These are phyloP conservation scores for Anabacerthia variegaticeps DNA, from an alignment of 2,797 vertebrate species.

Conservation along the genomic window DNA sequence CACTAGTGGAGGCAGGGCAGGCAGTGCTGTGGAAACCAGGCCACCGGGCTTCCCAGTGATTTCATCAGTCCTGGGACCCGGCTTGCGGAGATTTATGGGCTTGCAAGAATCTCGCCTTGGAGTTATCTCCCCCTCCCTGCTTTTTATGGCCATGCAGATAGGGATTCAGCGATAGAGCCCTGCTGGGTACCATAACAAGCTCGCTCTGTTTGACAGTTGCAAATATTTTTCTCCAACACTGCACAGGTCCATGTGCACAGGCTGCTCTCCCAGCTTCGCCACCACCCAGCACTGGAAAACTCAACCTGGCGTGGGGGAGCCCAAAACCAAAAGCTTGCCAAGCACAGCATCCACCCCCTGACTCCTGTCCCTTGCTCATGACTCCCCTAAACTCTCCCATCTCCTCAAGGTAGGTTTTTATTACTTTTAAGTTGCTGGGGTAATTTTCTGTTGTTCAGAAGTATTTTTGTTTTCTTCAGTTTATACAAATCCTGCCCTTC, in stretches of 20 bases:
- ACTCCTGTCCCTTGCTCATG: background rate
- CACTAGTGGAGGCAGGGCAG: background rate
- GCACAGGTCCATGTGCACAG: background rate
- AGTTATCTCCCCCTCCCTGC: background rate
- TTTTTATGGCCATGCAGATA: background rate
- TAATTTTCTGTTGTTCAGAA: background rate
- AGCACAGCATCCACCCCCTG: background rate
- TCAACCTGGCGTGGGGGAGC: background rate
- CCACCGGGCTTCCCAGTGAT: background rate
- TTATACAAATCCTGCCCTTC: background rate
- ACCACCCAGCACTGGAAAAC: background rate
- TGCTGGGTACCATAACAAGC: background rate
- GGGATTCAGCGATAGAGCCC: background rate
- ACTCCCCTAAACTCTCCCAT: background rate
- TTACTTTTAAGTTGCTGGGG: background rate
- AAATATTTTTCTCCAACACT: background rate
- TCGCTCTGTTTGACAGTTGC: background rate
- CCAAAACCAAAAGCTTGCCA: background rate
- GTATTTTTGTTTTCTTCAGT: background rate
- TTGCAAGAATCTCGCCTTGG: background rate
- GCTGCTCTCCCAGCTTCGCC: background rate
- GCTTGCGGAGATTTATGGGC: constrained; percentile 12
- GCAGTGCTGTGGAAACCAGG: background rate
- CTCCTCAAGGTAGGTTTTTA: background rate
- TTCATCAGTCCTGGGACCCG: background rate